Evolutionary conservation across 2,797 vertebrate genomes (phyloP).

Genomic region (Phrynocephalus forsythii): DNA sequence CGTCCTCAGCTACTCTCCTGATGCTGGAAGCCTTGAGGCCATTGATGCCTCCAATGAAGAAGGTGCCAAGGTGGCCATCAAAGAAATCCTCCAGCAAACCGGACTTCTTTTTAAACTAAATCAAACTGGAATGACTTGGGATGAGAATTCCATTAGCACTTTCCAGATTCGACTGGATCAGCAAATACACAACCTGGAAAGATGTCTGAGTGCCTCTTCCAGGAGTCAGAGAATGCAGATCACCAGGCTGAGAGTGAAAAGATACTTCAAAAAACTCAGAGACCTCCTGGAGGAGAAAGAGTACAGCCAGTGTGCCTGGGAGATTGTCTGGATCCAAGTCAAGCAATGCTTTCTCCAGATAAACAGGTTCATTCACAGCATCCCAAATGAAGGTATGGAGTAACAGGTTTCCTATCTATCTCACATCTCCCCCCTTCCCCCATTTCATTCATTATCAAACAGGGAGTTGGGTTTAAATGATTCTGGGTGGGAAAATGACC

Average conservation of each 20-base stretch:
- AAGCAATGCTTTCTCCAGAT: background rate
- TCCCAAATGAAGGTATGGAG: background rate
- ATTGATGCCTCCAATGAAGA: background rate
- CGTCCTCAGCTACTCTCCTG: background rate
- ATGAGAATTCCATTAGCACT: background rate
- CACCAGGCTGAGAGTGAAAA: slow-evolving; percentile 23
- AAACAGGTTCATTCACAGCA: background rate
- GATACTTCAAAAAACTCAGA: slow-evolving; percentile 35
- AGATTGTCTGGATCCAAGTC: background rate
- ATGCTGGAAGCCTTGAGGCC: background rate
- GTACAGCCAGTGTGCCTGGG: slow-evolving; percentile 60
- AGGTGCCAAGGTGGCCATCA: background rate
- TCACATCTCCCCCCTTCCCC: background rate
- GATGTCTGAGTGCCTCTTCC: background rate
- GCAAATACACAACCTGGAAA: slow-evolving; percentile 31
- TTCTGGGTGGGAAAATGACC: too few species aligned
- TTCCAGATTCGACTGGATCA: slow-evolving; percentile 16
- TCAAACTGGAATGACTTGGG: background rate
- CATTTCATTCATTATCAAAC: background rate
- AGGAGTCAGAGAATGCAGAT: slow-evolving; percentile 1
- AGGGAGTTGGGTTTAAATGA: too few species aligned
- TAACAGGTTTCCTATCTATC: too few species aligned
- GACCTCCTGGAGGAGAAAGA: slow-evolving; percentile 35
- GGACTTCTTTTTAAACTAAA: slow-evolving; percentile 17
- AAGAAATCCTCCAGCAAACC: slow-evolving; percentile 9